Base-by-base conservation (phyloP, 2,797 vertebrate species). In the Tympanoctomys barrerae region DNA sequence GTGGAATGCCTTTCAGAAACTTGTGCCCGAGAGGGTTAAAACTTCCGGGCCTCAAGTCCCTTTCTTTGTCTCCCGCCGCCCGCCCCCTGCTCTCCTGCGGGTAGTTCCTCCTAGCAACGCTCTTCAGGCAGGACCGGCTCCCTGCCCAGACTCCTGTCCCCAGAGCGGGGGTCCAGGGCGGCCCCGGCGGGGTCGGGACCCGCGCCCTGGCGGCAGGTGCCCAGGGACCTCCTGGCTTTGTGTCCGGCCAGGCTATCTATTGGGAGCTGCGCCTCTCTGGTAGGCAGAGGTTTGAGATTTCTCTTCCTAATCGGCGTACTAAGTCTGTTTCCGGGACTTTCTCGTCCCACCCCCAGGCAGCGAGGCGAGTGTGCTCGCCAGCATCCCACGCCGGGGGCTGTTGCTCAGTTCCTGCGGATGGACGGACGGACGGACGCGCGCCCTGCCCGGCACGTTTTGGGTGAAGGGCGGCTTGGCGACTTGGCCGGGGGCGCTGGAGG, bases 41-140 rank as follows among this genome's bases (percentile, higher is more conserved):
- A 28, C 71, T n/a, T 87, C n/a, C 26, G 28, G 22, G 28, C 59
- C 52, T 1, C 5, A 49, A 61, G 24, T 16, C 31, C 8, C 0
- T 22, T 82, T 89, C 75, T 97, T 96, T 97, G 64, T 96, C 97
- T 42, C 13, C 4, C 42, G 42, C 89, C 78, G 49, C 33, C 26
- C 0, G 1, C 89, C 42, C 36, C 54, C 46, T 54, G 71, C 68
- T 39, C 52, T 33, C 52, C 68, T 31, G 3, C 82, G 28, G 1
- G 39, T 0, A 0, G 4, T 91, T 96, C 78, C 95, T 91, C 89
- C 79, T 92, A 57, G 93, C 92, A 88, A 28, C 61, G 39, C 80
- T 24, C 77, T 14, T 24, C n/a, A 14, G 77, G 0, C 54, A 19
- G 22, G 61, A 59, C n/a, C 3, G 22, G n/a, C 36, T 42, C 61